phyloP scores from a whole-genome alignment of 2,113 vertebrate species.

The Spermophilus dauricus region DNA sequence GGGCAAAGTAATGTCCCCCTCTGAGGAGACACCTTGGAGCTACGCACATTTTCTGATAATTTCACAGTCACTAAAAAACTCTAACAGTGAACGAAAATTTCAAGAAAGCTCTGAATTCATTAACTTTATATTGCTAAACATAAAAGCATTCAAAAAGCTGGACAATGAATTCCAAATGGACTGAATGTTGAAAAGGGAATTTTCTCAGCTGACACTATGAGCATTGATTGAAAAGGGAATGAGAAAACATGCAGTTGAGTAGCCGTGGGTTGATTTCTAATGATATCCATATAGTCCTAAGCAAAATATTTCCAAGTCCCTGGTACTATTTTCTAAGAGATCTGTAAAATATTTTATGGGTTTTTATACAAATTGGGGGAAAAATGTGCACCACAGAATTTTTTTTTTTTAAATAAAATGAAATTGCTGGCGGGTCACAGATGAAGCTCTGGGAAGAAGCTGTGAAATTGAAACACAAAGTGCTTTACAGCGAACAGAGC shows the following conservation, averaged over 20 bases:
- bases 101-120: background rate
- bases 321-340: background rate
- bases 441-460: background rate
- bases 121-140: background rate
- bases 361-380: background rate
- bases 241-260: background rate
- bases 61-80: background rate
- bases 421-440: background rate
- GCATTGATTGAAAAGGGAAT: background rate
- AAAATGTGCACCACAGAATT: background rate
- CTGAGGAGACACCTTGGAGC: constrained; percentile 17
- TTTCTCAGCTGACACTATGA: background rate
- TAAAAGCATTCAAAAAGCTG: background rate
- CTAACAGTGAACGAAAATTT: background rate
- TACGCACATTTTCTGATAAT: background rate
- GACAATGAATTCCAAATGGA: background rate
- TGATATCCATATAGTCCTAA: background rate
- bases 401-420: background rate
- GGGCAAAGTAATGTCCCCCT: background rate
- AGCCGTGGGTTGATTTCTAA: background rate
- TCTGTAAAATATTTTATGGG: background rate
- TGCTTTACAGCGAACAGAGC: background rate
- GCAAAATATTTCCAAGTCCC: background rate
- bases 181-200: background rate
- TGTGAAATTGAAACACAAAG: background rate